Base-by-base conservation (phyloP, 2,113 vertebrate species). In the Lethenteron camtschaticum region DNA sequence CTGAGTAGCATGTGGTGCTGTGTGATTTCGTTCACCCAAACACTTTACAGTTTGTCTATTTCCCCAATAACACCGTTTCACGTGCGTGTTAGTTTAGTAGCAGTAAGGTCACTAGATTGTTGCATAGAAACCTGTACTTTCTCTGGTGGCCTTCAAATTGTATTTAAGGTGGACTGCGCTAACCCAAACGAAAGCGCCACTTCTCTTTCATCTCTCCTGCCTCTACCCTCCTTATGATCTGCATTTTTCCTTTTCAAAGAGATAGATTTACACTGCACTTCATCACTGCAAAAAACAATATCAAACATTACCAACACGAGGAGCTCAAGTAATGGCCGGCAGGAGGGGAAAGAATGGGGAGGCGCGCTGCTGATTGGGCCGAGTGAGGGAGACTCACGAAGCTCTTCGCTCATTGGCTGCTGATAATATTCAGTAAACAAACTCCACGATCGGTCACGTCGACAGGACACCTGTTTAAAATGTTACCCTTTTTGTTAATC, bases 261-360 rank as follows among this genome's bases (percentile, higher is more conserved):
- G 63, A 66, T 66, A 24, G 63, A 66, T 66, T 66, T 66, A 66
- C 63, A 11, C 24, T 66, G 63, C 63, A 66, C 63, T 66, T 66
- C 10, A 24, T 66, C 24, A 11, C 10, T 24, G 9, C n/a, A 11
- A 66, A 63, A 66, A 66, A 66, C 63, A 66, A n/a, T 66, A 66
- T 2, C n/a, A 66, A 16, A 66, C 24, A 66, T 66, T 66, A 16
- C 13, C 59, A 13, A 66, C n/a, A n/a, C 10, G 8, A 66, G 63
- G 8, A 66, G 9, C 63, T 66, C 63, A 3, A 66, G 63, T 24
- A 66, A 66, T 66, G 63, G 63, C 24, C 9, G 10, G 63, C 63
- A 11, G 10, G 63, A 66, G 63, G 24, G 63, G 63, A 24, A 66
- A 66, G 63, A 11, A n/a, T 66, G 63, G 63, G n/a, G 63, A 66